phyloP scores from a whole-genome alignment of 2,113 vertebrate species.

The Cephalopterus ornatus region DNA sequence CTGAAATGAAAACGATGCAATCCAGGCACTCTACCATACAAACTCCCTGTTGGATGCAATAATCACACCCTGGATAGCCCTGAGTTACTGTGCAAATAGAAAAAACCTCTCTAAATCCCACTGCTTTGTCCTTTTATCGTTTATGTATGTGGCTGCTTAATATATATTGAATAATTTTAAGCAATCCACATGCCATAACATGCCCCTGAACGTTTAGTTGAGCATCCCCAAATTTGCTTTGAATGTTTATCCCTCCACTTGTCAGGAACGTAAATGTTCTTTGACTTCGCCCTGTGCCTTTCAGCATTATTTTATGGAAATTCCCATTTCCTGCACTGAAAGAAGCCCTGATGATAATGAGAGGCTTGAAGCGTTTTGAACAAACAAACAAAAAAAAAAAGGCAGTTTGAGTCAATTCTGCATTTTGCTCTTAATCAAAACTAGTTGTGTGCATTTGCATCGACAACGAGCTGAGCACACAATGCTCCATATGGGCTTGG shows the following conservation, averaged over 20 bases:
- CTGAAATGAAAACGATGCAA: background rate
- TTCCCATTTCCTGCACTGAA: constrained; percentile 47
- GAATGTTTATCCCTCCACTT: background rate
- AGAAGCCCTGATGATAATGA: constrained; percentile 59
- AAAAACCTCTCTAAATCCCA: background rate
- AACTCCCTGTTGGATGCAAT: background rate
- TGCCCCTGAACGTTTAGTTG: background rate
- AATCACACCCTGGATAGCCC: background rate
- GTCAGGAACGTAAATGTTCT: background rate
- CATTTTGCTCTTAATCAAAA: constrained; percentile 51
- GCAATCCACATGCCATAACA: background rate
- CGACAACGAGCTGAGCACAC: constrained; percentile 10
- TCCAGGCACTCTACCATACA: background rate
- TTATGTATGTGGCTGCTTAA: background rate
- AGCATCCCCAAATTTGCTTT: constrained; percentile 24
- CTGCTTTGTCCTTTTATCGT: background rate
- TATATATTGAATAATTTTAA: background rate
- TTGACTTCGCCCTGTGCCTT: constrained; percentile 27
- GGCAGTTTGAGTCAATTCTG: constrained; percentile 39
- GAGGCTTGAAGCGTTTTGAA: constrained; percentile 25
- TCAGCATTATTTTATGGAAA: constrained; percentile 64
- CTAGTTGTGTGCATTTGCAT: constrained; percentile 50
- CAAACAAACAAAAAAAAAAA: background rate
- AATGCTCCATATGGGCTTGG: constrained; percentile 49
- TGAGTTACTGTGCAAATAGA: background rate